Conservation (phyloP, 2,797 vertebrate species). For the Busarellus nigricollis region DNA sequence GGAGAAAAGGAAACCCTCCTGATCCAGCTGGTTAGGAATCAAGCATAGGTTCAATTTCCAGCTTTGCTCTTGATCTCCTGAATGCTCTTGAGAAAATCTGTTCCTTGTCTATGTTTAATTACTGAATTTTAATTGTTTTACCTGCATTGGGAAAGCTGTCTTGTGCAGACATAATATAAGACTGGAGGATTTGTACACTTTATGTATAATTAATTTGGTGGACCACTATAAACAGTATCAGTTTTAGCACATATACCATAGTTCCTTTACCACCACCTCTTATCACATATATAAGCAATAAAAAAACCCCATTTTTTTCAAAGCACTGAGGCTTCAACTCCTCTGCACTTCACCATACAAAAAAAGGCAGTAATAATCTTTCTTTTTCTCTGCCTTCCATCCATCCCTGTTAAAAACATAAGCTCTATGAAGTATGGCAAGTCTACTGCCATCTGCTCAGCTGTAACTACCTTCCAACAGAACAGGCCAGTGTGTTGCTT, state of each 20-base stretch:
- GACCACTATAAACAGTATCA: not conserved
- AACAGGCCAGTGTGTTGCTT: not conserved
- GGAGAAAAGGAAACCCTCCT: not conserved
- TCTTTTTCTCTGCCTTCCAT: not conserved
- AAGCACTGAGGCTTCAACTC: not conserved
- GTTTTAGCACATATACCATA: not conserved
- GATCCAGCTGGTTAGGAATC: not conserved
- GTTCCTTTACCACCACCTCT: not conserved
- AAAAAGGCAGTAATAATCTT: not conserved
- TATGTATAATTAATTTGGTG: not conserved
- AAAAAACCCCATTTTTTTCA: not conserved
- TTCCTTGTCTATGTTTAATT: not conserved
- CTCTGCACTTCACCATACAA: not conserved
- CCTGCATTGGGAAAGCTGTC: not conserved
- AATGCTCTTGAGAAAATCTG: not conserved
- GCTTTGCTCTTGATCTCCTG: not conserved
- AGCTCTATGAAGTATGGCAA: not conserved
- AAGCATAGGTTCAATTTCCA: not conserved
- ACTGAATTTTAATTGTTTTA: not conserved
- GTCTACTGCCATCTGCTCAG: not conserved
- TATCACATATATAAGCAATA: not conserved
- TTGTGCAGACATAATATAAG: not conserved
- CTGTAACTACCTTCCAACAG: not conserved
- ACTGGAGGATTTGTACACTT: not conserved
- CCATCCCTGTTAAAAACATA: not conserved